Evolutionary conservation across 1,140 invertebrate species (phyloP), one percentile per base, ranked within the genome.

Genomic region (Luehdorfia chinensis): DNA sequence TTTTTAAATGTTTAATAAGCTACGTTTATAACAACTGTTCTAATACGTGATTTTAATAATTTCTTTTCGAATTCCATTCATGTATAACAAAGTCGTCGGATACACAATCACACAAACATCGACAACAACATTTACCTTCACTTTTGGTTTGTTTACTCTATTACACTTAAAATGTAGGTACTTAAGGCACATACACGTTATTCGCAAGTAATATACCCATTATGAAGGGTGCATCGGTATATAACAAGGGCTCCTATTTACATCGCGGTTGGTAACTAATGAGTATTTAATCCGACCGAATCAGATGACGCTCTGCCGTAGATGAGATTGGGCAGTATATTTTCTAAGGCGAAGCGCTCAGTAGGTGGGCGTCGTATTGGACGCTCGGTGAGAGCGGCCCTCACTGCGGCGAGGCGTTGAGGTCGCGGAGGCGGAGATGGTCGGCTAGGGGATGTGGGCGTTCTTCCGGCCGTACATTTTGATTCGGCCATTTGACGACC

Each of bases 351-450:
- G 59, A 65, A 69, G 67, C 68, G 70, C 59, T 76, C 59, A 50
- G 49, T 57, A 51, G 60, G 49, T 57, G 48, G 57, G 55, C 64
- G 53, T 47, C 56, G 58, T 52, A n/a, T 53, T 19, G 36, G 48
- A 13, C 36, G 14, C 8, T 43, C 11, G n/a, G 28, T 7, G 28
- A 21, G 19, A 21, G 6, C 9, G n/a, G 23, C 4, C 1, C 11
- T 80, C 77, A 84, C 64, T 81, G 74, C 49, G 75, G 58, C 12
- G 76, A 70, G n/a, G 71, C 55, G 55, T 76, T 73, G 4, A 73
- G 54, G 34, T 80, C 70, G 21, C 75, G 73, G 13, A 79, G 62
- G 36, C 75, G 74, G 32, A 79, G 62, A 9, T 78, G 75, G 25
- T 80, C 71, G 14, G 73, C 67, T 0, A 79, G 62, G 4, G 77